These are phyloP conservation scores for Lycopodina hypogea DNA, from an alignment of 37 sponge, comb jelly and placozoan genomes.

Conservation along the genomic window DNA sequence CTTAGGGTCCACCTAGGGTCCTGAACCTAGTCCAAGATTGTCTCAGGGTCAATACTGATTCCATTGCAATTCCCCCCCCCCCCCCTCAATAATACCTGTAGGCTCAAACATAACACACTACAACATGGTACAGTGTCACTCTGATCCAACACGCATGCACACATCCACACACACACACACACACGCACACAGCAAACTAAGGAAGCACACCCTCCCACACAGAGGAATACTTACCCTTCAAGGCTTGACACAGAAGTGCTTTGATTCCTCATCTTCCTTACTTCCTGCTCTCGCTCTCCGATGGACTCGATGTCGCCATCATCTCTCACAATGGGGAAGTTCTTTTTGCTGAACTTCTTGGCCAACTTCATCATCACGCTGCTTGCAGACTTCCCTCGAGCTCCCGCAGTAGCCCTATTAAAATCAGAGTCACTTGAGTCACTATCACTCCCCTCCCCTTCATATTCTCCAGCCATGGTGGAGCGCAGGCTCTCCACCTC, in stretches of 20 bases:
- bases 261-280: conserved; percentile 4
- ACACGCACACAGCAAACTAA: not conserved
- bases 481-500: not conserved
- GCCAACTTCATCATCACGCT: conserved; percentile 30
- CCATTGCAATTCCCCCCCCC: not conserved
- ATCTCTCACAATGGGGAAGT: not conserved
- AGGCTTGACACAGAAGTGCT: conserved; percentile 13
- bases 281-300: not conserved
- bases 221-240: conserved; percentile 12
- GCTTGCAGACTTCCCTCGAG: conserved; percentile 15
- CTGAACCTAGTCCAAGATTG: too few species aligned
- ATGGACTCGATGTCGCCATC: not conserved
- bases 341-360: conserved; percentile 31
- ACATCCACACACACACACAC: not conserved
- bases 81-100: not conserved
- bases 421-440: conserved; percentile 9
- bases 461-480: not conserved
- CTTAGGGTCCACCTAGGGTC: too few species aligned
- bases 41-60: not conserved
- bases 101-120: not conserved
- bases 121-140: not conserved
- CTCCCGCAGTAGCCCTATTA: not conserved
- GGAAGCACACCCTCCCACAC: not conserved
- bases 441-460: not conserved
- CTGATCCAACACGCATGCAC: not conserved